Base-by-base conservation (phyloP, 64 coral and sea anemone genomes). In the Actinia equina region DNA sequence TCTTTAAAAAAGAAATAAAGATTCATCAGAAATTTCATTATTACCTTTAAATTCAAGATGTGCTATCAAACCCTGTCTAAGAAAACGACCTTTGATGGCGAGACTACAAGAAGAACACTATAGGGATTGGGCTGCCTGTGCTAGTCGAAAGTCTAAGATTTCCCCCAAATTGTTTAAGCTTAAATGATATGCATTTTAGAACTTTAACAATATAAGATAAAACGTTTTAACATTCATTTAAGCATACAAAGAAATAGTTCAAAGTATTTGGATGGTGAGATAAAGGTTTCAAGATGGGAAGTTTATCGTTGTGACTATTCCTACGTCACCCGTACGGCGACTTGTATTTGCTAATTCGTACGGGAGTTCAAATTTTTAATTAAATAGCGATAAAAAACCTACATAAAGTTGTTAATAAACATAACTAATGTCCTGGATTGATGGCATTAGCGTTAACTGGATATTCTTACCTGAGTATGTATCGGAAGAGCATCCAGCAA, bases 401-500 rank as follows among this genome's bases (percentile, higher is more conserved):
- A 20, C n/a, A 23, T 5, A 14, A 13, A 23, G 6, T 65, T 23
- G 13, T 65, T 4, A 65, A 23, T 65, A 65, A 20, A 11, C 7
- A 65, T 65, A 20, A 23, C 7, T 65, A 10, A 65, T 65, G 4
- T 5, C 6, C 7, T 65, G 10, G 19, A 23, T 65, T n/a, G n/a
- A n/a, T n/a, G n/a, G 15, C 10, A 65, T 2, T 37, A 41, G 13
- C 1, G 7, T 17, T 14, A 30, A 3, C 2, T 27, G 25, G n/a
- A 71, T 71, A 37, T 30, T 71, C 22, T 41, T 74, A 74, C 69
- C 69, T 13, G 69, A 19, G 62, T 65, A n/a, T 23, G 62, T 41
- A 14, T 26, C 23, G 26, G 83, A 85, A 43, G 83, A 5, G 27
- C 83, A 85, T 11, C 83, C 51, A n/a, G 57, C 83, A 7, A 85